Percentiles rank a stretch among this genome's conserved stretches.
Evolutionary conservation across 1,140 invertebrate species (phyloP).

Genomic region (Maconellicoccus hirsutus): DNA sequence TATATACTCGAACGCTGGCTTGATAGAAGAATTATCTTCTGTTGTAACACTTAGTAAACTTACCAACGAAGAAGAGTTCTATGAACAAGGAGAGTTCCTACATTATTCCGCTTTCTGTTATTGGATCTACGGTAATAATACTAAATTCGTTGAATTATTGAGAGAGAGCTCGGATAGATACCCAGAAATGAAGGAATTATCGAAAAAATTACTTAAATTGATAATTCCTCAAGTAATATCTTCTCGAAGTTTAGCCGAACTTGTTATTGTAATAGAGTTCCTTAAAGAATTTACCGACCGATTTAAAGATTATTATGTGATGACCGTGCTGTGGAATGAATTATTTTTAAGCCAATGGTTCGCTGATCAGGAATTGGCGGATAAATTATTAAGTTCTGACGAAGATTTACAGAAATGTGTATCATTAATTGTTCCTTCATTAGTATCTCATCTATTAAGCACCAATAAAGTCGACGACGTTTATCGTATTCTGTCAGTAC

Average conservation of each 20-base stretch:
- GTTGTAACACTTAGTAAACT: neutral
- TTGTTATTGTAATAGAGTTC: neutral
- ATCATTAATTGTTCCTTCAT: neutral
- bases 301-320: conserved; percentile 15
- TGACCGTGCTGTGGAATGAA: conserved; percentile 24
- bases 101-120: neutral
- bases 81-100: neutral
- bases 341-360: conserved; percentile 24
- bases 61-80: neutral
- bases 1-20: neutral
- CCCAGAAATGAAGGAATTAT: neutral
- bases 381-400: conserved; percentile 6
- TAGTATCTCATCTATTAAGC: conserved; percentile 3
- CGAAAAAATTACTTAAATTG: neutral
- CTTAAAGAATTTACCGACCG: neutral
- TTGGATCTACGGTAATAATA: neutral
- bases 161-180: neutral
- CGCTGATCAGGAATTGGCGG: conserved; percentile 15
- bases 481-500: neutral
- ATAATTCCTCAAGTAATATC: neutral
- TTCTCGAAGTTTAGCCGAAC: neutral
- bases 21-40: neutral
- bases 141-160: neutral
- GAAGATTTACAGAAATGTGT: conserved; percentile 11
- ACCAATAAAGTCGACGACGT: conserved; percentile 15